phyloP scores from a whole-genome alignment of 2,888 invertebrate species.

The Neoitamus cyanurus region DNA sequence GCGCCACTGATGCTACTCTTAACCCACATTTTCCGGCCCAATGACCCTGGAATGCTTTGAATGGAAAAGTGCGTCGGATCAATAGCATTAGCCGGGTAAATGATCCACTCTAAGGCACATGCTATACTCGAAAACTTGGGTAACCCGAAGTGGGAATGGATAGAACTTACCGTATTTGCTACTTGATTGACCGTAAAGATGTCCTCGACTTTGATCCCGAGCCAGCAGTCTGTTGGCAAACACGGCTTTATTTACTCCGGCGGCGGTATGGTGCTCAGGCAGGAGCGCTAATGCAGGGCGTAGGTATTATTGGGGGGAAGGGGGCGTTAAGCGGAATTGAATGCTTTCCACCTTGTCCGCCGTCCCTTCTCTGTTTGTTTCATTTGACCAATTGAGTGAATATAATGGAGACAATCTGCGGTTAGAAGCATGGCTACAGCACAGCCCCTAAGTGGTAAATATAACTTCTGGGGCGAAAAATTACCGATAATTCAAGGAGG shows the following conservation, averaged over 20 bases:
- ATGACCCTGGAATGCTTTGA: constrained; percentile 47
- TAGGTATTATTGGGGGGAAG: not conserved
- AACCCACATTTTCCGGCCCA: constrained; percentile 49
- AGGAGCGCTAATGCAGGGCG: not conserved
- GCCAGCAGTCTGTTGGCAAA: not conserved
- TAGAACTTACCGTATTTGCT: constrained; percentile 37
- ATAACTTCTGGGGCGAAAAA: not conserved
- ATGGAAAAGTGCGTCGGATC: constrained; percentile 23
- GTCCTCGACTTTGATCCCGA: constrained; percentile 45
- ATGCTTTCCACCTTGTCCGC: not conserved
- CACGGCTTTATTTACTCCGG: not conserved
- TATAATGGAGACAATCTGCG: constrained; percentile 49
- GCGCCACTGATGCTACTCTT: constrained; percentile 21
- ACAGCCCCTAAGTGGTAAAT: not conserved
- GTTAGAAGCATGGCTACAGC: constrained; percentile 42
- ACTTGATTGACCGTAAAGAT: constrained; percentile 42
- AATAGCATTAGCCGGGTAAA: constrained; percentile 50
- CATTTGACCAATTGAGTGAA: constrained; percentile 50
- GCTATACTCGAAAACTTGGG: constrained; percentile 18
- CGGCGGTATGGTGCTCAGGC: not conserved
- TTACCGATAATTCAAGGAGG: not conserved
- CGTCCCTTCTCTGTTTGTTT: constrained; percentile 26
- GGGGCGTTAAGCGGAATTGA: not conserved
- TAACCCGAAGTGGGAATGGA: not conserved
- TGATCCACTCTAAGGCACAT: constrained; percentile 28